A percentile compares a stretch with the other conserved stretches of the same genome.
These are phyloP conservation scores for Ectemnius lituratus DNA, from an alignment of 2,888 invertebrate species.

Conservation along the genomic window DNA sequence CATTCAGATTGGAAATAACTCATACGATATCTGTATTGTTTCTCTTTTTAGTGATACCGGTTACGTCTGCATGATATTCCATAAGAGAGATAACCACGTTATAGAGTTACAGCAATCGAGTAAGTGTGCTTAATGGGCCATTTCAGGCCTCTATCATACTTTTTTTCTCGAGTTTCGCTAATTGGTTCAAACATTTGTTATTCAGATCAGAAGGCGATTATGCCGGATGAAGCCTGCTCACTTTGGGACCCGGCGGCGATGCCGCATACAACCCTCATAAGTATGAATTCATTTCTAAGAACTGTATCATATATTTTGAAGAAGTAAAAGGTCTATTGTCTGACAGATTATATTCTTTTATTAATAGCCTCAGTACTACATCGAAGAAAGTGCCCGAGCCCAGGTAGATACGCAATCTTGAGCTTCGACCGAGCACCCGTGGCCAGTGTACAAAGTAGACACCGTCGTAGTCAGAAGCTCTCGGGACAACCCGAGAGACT, in stretches of 20 bases:
- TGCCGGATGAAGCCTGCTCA: constrained; percentile 84
- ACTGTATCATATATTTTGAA: too few relatives aligned
- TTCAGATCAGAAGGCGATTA: constrained; percentile 74
- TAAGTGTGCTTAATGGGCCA: constrained; percentile 59
- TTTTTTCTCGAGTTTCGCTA: background rate
- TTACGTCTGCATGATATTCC: constrained; percentile 88
- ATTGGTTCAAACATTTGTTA: constrained; percentile 31
- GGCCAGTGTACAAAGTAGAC: constrained; percentile 11
- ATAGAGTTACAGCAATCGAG: constrained; percentile 86
- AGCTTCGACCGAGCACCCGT: constrained; percentile 54
- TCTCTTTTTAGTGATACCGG: constrained; percentile 85
- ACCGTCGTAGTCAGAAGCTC: constrained; percentile 59
- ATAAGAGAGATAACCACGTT: constrained; percentile 84
- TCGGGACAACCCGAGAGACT: constrained; percentile 55
- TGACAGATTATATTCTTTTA: constrained; percentile 56
- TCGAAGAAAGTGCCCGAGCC: constrained; percentile 84
- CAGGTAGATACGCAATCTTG: constrained; percentile 83
- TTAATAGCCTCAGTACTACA: constrained; percentile 82
- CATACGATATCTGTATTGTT: background rate
- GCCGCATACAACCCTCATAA: constrained; percentile 83
- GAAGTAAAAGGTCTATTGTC: too few relatives aligned
- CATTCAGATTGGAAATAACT: background rate
- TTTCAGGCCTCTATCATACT: too few relatives aligned
- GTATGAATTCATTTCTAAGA: constrained; percentile 72
- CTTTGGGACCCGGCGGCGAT: constrained; percentile 79